Evolutionary conservation across 2,888 invertebrate species (phyloP), one percentile per base, ranked within the genome.

Genomic region (Hedya salicella): DNA sequence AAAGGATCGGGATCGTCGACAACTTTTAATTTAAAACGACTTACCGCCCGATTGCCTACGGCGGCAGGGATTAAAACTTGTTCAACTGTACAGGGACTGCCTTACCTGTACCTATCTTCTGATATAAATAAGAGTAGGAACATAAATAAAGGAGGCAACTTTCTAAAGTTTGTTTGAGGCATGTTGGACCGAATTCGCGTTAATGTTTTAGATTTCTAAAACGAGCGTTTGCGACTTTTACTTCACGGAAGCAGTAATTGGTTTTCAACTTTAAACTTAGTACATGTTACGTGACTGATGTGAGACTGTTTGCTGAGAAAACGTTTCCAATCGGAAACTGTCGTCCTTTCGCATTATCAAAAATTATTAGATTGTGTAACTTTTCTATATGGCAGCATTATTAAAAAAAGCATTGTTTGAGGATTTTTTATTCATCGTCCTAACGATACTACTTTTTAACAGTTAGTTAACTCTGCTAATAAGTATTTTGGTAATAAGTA

Each of bases 1-100:
- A 71, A 63, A 73, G 78, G 80, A 82, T 79, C 75, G 70, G 68
- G 77, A 78, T 78, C 76, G 79, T 77, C 76, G 79, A 79, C 79
- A 83, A 86, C 77, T 86, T 86, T 87, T 87, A 87, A 87, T 88
- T 86, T 87, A 87, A 85, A 87, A 81, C 83, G 87, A 85, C 87
- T 88, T 87, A 87, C 81, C 80, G 83, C 78, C 73, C 82, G 80
- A 86, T 84, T 83, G 84, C 85, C 80, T 78, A 62, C 79, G 81
- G 81, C 75, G 72, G 71, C 68, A 68, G 49, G 83, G 86, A 85
- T 88, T 87, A 85, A 82, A 87, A 85, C 81, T 87, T 84, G 73
- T 73, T 76, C 76, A 67, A 71, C 72, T 69, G 67, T 75, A 78
- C 80, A 79, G 82, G 52, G 52, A 82, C 73, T 77, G 75, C 76